Percentiles rank a stretch among this genome's conserved stretches.
Conservation (phyloP, 2,888 invertebrate species). For the Magallana nippona region DNA sequence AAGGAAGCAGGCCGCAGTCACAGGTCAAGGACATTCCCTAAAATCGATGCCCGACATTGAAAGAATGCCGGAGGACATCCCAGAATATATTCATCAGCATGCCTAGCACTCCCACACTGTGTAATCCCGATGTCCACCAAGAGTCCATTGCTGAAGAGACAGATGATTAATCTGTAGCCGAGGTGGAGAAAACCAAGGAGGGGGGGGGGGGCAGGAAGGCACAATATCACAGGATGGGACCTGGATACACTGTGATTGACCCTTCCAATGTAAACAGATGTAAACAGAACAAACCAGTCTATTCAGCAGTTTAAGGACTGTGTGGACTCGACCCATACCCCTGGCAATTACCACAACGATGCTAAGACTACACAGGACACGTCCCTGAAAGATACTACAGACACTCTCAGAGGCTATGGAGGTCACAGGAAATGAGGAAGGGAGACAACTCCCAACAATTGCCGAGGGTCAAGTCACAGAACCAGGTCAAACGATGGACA, state of each 20-base stretch:
- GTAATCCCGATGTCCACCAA: constrained; percentile 60
- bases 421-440: constrained; percentile 24
- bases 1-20: constrained; percentile 60
- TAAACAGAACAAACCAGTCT: constrained; percentile 63
- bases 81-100: constrained; percentile 50
- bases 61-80: constrained; percentile 66
- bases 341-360: not conserved
- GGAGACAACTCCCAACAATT: not conserved
- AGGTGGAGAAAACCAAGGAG: constrained; percentile 11
- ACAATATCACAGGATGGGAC: constrained; percentile 69
- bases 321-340: not conserved
- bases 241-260: constrained; percentile 72
- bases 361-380: not conserved
- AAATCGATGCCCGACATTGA: constrained; percentile 54
- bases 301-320: constrained; percentile 64
- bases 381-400: not conserved
- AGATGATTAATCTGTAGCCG: constrained; percentile 45
- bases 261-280: constrained; percentile 53
- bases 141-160: constrained; percentile 68
- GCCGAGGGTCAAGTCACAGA: not conserved
- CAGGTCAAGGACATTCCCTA: constrained; percentile 69
- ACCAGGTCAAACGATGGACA: no score
- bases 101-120: constrained; percentile 66
- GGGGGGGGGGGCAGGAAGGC: not conserved
- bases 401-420: constrained; percentile 8